These are phyloP conservation scores for Drosophila watanabei DNA, from an alignment of 1,140 invertebrate genomes.

Conservation along the genomic window DNA sequence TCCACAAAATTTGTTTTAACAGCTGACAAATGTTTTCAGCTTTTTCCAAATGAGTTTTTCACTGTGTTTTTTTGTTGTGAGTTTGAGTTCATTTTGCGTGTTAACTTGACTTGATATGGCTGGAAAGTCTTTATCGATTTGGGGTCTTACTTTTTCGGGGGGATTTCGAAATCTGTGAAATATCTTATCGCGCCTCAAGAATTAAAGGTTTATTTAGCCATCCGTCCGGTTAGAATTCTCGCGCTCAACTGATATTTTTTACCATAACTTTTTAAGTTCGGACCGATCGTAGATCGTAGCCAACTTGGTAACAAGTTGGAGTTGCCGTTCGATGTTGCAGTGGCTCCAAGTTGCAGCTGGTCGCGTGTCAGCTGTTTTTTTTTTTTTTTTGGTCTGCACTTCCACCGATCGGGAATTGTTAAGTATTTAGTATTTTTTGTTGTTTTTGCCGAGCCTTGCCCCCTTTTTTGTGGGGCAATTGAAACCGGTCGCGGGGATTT, in stretches of 20 bases:
- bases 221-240: constrained; percentile 41
- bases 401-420: constrained; percentile 40
- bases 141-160: constrained; percentile 22
- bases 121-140: constrained; percentile 4
- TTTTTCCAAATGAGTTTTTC: constrained; percentile 41
- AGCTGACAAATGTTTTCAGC: constrained; percentile 71
- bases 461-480: constrained; percentile 48
- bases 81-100: constrained; percentile 41
- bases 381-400: constrained; percentile 66
- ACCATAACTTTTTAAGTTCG: neutral
- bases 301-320: constrained; percentile 25
- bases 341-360: constrained; percentile 1
- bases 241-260: constrained; percentile 53
- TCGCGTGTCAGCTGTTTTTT: constrained; percentile 78
- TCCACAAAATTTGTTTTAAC: constrained; percentile 72
- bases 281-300: constrained; percentile 3
- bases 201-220: neutral
- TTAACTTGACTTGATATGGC: constrained; percentile 34
- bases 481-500: constrained; percentile 60
- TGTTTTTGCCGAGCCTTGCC: constrained; percentile 44
- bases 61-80: neutral
- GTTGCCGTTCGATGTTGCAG: constrained; percentile 26
- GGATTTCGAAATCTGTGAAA: constrained; percentile 13
- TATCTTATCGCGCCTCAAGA: constrained; percentile 17
- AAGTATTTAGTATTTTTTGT: constrained; percentile 19